Base-by-base conservation (phyloP, 2,797 vertebrate genomes). In the Amphiprion clarkii region DNA sequence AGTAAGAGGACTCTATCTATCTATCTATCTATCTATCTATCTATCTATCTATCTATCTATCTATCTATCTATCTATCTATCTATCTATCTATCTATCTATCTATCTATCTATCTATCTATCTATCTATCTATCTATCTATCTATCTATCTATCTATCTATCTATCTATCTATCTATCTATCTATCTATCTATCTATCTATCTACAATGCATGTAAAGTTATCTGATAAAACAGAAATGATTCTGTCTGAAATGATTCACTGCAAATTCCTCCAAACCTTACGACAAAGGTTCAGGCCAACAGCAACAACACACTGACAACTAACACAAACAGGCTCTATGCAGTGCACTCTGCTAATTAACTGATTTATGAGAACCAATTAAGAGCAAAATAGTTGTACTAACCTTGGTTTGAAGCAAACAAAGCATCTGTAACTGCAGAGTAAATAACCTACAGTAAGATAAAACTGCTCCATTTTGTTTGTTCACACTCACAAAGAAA, bases 341-440 rank as follows among this genome's bases (percentile, higher is more conserved):
- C 53, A 17, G n/a, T 14, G 51, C 29, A 33, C 65, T 68, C 17
- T 12, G 48, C 52, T 67, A 56, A 71, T 67, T 68, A 31, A 56
- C 33, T 57, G 40, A 63, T 76, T 59, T 60, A 48, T 59, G 51
- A 46, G 16, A 36, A 76, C n/a, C 49, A 52, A 52, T 48, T 48
- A 48, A 19, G 44, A 48, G 7, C 3, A 11, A 39, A 67, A 17
- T 3, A 1, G 49, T 27, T 29, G 10, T 21, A 46, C 42, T 63
- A 52, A 56, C 42, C 59, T 42, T 31, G 60, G 11, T n/a, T 2
- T 51, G 48, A 63, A 42, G 27, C 44, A 76, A 55, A 76, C 58
- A 60, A 60, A 68, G 58, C 31, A 25, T 6, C 19, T 60, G 16
- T 31, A 71, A 25, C 27, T 40, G 57, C 25, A 54, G n/a, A 58